Evolutionary conservation across 2,888 invertebrate genomes (phyloP), one percentile per base, ranked within the genome.

Genomic region (Heteromurus nitidus): DNA sequence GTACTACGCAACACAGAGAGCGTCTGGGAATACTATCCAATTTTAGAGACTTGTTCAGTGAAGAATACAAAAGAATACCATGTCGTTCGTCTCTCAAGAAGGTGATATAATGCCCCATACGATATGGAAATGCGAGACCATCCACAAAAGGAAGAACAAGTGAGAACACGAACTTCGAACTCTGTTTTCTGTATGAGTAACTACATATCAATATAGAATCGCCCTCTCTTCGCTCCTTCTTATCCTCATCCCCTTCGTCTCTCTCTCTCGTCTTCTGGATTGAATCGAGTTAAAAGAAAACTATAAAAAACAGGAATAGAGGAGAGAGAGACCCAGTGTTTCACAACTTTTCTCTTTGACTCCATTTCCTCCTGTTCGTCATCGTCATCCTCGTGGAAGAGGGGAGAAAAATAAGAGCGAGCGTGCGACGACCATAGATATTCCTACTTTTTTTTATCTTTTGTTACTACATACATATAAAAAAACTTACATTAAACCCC

Each of bases 131-230:
- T 3, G 53, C 2, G 20, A 18, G 53, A 53, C 53, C 22, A 13
- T 53, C 22, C 11, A 11, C 5, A 50, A n/a, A 5, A 50, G 50
- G n/a, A n/a, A 5, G n/a, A 50, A n/a, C 53, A 18, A n/a, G n/a
- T n/a, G n/a, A n/a, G n/a, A n/a, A n/a, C 50, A 50, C 13, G 16
- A 28, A 58, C 58, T 58, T 28, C 26, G 50, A 50, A 50, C n/a
- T 47, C 26, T 7, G 47, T 47, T 9, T 20, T 20, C 26, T 3
- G 55, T 3, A 9, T 55, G 55, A 55, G 55, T 2, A 22, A 31
- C 30, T 60, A 50, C 70, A 64, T 62, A 62, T 77, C 77, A 77
- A 69, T 76, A 47, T 47, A 68, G 68, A 68, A 69, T 68, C 65
- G 42, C n/a, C n/a, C n/a, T n/a, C n/a, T n/a, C 47, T 47, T 16